A percentile compares a stretch with the other conserved stretches of the same genome.
Evolutionary conservation across 2,797 vertebrate species (phyloP).

Genomic region (Phaenicophaeus curvirostris): DNA sequence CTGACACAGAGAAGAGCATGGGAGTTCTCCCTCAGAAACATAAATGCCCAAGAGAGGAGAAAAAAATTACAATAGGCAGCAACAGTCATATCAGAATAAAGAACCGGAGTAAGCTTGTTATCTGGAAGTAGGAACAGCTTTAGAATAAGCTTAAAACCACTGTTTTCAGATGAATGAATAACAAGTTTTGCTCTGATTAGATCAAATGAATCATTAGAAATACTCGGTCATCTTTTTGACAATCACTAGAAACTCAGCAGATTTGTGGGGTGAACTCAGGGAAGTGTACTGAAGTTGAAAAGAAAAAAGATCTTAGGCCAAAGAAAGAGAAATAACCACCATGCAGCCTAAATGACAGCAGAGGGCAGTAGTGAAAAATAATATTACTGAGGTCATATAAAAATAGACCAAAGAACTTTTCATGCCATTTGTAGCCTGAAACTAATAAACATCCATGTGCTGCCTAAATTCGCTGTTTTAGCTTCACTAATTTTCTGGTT

Average conservation of each 20-base stretch:
- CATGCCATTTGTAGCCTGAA: slow-evolving; percentile 10
- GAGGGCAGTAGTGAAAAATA: slow-evolving; percentile 4
- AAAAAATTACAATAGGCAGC: neutral
- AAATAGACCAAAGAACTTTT: slow-evolving; percentile 53
- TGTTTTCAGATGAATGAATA: neutral
- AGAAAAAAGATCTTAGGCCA: neutral
- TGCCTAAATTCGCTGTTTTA: neutral
- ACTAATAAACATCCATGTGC: neutral
- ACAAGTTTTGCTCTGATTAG: neutral
- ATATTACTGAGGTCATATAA: slow-evolving; percentile 28
- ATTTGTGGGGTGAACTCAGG: neutral
- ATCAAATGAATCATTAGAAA: neutral
- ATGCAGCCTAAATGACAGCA: neutral
- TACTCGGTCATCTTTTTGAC: neutral
- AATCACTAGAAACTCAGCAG: neutral
- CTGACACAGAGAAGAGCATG: neutral
- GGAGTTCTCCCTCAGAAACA: neutral
- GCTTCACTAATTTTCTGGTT: neutral
- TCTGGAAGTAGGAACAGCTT: neutral
- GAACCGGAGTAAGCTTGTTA: neutral
- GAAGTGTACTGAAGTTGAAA: neutral
- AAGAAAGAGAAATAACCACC: neutral
- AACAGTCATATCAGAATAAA: neutral
- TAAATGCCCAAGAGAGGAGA: neutral
- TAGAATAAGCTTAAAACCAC: neutral